Conservation (phyloP, 2,888 invertebrate genomes). For the Scrobipalpa costella region DNA sequence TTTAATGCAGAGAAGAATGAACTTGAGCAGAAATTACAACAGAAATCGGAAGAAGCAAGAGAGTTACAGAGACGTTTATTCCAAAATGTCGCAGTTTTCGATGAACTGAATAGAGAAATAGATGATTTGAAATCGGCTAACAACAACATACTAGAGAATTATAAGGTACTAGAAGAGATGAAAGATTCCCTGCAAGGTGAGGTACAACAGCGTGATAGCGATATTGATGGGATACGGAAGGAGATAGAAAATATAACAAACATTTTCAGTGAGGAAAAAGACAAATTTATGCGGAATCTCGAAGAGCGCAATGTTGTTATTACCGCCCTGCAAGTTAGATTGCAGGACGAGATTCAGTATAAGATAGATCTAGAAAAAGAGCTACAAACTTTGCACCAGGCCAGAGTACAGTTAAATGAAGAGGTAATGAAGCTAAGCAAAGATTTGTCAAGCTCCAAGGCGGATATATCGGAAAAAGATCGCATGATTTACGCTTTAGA, state of each 20-base stretch:
- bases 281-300: constrained; percentile 47
- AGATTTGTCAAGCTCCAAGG: constrained; percentile 38
- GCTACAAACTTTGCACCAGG: constrained; percentile 41
- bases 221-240: constrained; percentile 46
- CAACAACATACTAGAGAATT: constrained; percentile 44
- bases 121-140: constrained; percentile 45
- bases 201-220: constrained; percentile 45
- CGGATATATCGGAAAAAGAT: constrained; percentile 45
- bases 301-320: constrained; percentile 56
- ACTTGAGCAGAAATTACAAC: constrained; percentile 45
- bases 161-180: constrained; percentile 44
- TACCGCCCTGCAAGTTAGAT: constrained; percentile 53
- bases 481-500: constrained; percentile 45
- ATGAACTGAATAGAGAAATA: constrained; percentile 49
- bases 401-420: constrained; percentile 40
- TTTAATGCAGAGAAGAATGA: constrained; percentile 43
- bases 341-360: constrained; percentile 58
- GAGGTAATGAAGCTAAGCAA: constrained; percentile 40
- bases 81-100: constrained; percentile 42
- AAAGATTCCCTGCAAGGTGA: constrained; percentile 49
- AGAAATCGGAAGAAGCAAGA: constrained; percentile 47
- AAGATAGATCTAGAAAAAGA: constrained; percentile 54
- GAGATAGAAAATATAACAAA: constrained; percentile 49
- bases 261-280: constrained; percentile 46
- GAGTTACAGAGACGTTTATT: constrained; percentile 47